Evolutionary conservation across 2,113 vertebrate species (phyloP).

Genomic region (Hippolais icterina): DNA sequence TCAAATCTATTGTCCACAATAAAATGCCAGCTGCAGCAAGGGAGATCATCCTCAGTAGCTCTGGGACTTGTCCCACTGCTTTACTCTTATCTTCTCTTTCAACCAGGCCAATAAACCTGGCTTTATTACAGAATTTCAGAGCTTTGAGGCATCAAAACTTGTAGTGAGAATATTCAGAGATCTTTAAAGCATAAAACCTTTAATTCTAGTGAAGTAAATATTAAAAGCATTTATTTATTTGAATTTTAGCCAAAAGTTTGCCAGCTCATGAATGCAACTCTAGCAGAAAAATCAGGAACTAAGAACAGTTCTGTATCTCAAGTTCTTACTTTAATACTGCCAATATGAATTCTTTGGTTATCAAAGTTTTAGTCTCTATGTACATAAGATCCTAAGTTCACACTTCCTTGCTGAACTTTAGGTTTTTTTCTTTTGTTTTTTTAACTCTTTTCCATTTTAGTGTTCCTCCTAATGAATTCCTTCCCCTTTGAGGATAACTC

Average conservation of each 20-base stretch:
- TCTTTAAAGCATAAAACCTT: neutral
- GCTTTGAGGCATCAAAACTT: neutral
- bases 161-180: neutral
- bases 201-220: neutral
- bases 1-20: neutral
- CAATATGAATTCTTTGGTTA: neutral
- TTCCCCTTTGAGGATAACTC: neutral
- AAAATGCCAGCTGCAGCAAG: neutral
- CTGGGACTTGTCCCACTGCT: neutral
- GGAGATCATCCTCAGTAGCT: neutral
- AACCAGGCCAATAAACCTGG: neutral
- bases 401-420: neutral
- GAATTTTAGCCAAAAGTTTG: neutral
- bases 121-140: neutral
- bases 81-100: neutral
- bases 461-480: neutral
- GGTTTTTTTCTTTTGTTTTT: neutral
- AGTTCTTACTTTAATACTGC: neutral
- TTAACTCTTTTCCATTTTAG: neutral
- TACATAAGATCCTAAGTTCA: neutral
- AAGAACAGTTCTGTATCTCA: neutral
- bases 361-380: neutral
- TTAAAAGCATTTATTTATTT: neutral
- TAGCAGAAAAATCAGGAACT: neutral
- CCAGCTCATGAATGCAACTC: neutral